phyloP scores from a whole-genome alignment of 2,888 invertebrate species.

The Marronus borbonicus region DNA sequence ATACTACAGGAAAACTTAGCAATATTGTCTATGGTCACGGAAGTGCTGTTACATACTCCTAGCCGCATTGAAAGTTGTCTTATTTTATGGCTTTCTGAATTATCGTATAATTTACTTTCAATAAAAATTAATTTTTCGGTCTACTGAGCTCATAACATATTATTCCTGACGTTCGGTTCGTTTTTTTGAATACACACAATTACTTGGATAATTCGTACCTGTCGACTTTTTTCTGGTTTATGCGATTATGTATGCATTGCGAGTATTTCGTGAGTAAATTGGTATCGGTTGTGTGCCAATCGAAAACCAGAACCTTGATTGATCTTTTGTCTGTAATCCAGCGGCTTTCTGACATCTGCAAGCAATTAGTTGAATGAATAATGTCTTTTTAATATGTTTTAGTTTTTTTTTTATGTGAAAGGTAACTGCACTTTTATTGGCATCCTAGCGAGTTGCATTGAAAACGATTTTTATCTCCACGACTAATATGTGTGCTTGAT shows the following conservation, averaged over 20 bases:
- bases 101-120: conserved; percentile 30
- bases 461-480: too few species aligned
- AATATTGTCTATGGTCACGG: conserved; percentile 23
- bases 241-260: background rate
- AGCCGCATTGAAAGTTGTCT: background rate
- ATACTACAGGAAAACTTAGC: background rate
- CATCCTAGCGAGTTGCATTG: too few species aligned
- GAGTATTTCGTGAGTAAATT: background rate
- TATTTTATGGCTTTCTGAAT: background rate
- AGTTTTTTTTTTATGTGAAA: too few species aligned
- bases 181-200: conserved; percentile 10
- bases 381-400: too few species aligned
- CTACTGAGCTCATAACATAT: conserved; percentile 38
- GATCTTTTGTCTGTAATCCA: background rate
- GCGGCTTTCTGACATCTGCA: background rate
- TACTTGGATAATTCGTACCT: background rate
- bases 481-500: too few species aligned
- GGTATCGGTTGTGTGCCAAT: background rate
- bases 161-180: background rate
- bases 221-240: conserved; percentile 9
- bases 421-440: too few species aligned
- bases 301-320: conserved; percentile 8
- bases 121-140: conserved; percentile 47
- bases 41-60: background rate
- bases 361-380: background rate